Evolutionary conservation across 1,140 invertebrate species (phyloP).

Genomic region (Ganaspis sp.): DNA sequence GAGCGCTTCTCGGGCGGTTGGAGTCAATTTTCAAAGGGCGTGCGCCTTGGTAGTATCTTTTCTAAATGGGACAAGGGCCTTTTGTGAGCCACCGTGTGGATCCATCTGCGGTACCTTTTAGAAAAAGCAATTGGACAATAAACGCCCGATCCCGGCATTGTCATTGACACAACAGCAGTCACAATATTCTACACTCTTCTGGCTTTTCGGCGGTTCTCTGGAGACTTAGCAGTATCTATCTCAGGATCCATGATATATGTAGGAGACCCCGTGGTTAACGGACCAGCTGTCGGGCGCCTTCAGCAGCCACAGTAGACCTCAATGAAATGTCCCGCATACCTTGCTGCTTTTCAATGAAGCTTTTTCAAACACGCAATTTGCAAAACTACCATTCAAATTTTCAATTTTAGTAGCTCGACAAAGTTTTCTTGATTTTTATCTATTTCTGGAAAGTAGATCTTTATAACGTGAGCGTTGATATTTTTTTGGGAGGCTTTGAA

Average conservation of each 20-base stretch:
- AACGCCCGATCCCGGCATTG: constrained; percentile 52
- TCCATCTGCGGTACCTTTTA: constrained; percentile 58
- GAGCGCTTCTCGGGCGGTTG: not conserved
- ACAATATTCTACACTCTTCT: constrained; percentile 58
- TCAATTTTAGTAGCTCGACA: not conserved
- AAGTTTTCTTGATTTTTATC: not conserved
- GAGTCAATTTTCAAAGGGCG: constrained; percentile 25
- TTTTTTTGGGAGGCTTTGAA: too few species aligned
- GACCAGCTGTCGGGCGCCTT: constrained; percentile 10
- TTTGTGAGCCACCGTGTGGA: constrained; percentile 12
- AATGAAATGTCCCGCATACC: constrained; percentile 34
- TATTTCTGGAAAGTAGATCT: not conserved
- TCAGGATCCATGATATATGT: constrained; percentile 20
- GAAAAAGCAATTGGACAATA: constrained; percentile 51
- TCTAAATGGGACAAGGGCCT: constrained; percentile 26
- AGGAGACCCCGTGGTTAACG: not conserved
- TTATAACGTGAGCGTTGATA: not conserved
- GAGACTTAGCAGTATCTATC: constrained; percentile 33
- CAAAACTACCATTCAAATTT: constrained; percentile 1
- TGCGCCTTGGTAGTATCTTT: constrained; percentile 1
- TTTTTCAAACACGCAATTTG: not conserved
- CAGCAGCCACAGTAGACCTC: not conserved
- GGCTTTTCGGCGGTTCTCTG: constrained; percentile 51
- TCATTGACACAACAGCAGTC: constrained; percentile 52
- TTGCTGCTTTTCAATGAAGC: not conserved